phyloP scores from a whole-genome alignment of 2,797 vertebrate genomes.

The Brachymystax lenok region DNA sequence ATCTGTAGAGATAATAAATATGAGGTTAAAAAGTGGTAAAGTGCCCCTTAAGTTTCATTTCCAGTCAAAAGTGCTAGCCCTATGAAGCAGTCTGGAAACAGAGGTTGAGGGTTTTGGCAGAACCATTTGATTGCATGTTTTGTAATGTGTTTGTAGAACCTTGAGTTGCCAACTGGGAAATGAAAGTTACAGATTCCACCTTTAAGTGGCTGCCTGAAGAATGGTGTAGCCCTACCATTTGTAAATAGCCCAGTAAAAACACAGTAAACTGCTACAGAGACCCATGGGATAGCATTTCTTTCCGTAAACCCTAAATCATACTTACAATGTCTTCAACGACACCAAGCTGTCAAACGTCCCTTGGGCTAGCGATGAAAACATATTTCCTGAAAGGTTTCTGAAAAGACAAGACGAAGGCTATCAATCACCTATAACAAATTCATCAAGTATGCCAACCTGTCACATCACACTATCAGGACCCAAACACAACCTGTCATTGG shows the following conservation, averaged over 20 bases:
- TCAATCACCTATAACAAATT: neutral
- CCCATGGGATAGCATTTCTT: too few species aligned
- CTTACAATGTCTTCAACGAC: slow-evolving; percentile 92
- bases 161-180: too few species aligned
- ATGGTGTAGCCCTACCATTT: neutral
- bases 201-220: too few species aligned
- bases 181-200: too few species aligned
- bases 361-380: slow-evolving; percentile 91
- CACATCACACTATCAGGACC: slow-evolving; percentile 1
- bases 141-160: too few species aligned
- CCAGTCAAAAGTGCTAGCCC: too few species aligned
- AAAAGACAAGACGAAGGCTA: slow-evolving; percentile 13
- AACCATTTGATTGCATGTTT: too few species aligned
- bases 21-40: too few species aligned
- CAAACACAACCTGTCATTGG: slow-evolving; percentile 3
- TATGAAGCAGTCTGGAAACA: too few species aligned
- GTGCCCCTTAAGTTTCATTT: too few species aligned
- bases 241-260: neutral
- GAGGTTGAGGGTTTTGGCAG: too few species aligned
- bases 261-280: neutral
- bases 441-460: neutral
- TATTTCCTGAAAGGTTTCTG: slow-evolving; percentile 95
- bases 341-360: slow-evolving; percentile 91
- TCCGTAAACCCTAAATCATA: slow-evolving; percentile 41
- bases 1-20: too few species aligned